Evolutionary conservation across 2,888 invertebrate species (phyloP).

Genomic region (Alloplasta piceator): DNA sequence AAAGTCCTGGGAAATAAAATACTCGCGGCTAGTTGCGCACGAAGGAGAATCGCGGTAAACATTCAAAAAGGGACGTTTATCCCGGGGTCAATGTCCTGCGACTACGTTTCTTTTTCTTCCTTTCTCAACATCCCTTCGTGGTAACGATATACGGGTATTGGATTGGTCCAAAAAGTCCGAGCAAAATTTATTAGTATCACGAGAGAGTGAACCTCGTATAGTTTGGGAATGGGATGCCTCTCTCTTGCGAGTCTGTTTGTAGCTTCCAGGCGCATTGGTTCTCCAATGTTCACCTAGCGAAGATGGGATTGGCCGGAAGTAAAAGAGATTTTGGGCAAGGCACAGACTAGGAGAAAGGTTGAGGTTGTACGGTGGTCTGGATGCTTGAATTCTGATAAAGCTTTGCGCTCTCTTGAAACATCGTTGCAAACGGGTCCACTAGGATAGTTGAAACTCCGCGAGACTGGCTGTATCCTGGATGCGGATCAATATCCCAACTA

Average conservation of each 20-base stretch:
- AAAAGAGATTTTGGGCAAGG: conserved; percentile 45
- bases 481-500: conserved; percentile 60
- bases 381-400: conserved; percentile 65
- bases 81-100: neutral
- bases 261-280: conserved; percentile 12
- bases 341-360: neutral
- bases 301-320: conserved; percentile 48
- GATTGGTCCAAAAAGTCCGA: conserved; percentile 49
- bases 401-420: conserved; percentile 45
- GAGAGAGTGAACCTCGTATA: conserved; percentile 9
- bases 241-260: conserved; percentile 8
- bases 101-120: neutral
- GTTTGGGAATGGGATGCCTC: conserved; percentile 15
- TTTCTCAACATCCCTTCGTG: conserved; percentile 5
- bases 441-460: conserved; percentile 54
- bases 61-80: conserved; percentile 34
- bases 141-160: conserved; percentile 19
- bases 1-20: conserved; percentile 18
- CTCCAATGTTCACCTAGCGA: neutral
- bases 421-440: conserved; percentile 63
- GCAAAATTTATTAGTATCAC: conserved; percentile 50
- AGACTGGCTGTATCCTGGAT: conserved; percentile 40
- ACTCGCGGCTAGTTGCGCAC: conserved; percentile 15
- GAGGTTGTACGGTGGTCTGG: conserved; percentile 11
- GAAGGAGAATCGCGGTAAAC: conserved; percentile 2